Conservation (phyloP, 2,113 vertebrate genomes). For the Labeo rohita region DNA sequence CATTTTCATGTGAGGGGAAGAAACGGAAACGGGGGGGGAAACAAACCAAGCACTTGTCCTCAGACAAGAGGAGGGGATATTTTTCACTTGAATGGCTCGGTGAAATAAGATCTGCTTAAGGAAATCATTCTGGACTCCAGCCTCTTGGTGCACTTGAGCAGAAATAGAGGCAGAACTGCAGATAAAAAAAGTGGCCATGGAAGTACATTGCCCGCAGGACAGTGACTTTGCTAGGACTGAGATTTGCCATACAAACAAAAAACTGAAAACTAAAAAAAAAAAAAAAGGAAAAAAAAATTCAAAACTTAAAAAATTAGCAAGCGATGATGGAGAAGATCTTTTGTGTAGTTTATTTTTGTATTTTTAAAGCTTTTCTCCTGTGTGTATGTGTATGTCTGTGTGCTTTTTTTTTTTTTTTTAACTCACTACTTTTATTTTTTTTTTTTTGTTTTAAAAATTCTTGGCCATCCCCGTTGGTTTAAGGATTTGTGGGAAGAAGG, state of each 20-base stretch:
- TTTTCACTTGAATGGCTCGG: conserved; percentile 62
- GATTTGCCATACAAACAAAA: conserved; percentile 72
- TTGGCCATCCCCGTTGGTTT: conserved; percentile 73
- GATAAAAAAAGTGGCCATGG: conserved; percentile 60
- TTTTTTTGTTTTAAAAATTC: conserved; percentile 35
- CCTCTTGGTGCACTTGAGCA: conserved; percentile 66
- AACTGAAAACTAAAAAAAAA: conserved; percentile 59
- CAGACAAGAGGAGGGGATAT: conserved; percentile 66
- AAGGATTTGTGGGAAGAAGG: conserved; percentile 66
- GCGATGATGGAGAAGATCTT: conserved; percentile 72
- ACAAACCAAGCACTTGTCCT: conserved; percentile 81
- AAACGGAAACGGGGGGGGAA: conserved; percentile 69
- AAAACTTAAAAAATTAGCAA: conserved; percentile 75
- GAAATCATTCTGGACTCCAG: conserved; percentile 66
- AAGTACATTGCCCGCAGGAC: conserved; percentile 68
- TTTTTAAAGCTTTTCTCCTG: conserved; percentile 74
- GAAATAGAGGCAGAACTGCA: conserved; percentile 58
- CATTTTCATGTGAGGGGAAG: conserved; percentile 64
- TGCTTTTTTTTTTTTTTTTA: conserved; percentile 71
- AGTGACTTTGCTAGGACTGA: conserved; percentile 71
- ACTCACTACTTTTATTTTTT: background rate
- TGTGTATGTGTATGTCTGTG: conserved; percentile 68
- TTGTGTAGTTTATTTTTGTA: conserved; percentile 84
- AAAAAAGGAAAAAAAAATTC: conserved; percentile 53
- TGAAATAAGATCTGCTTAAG: conserved; percentile 66